Base-by-base conservation (phyloP, 2,888 invertebrate genomes). In the Eurois occulta region DNA sequence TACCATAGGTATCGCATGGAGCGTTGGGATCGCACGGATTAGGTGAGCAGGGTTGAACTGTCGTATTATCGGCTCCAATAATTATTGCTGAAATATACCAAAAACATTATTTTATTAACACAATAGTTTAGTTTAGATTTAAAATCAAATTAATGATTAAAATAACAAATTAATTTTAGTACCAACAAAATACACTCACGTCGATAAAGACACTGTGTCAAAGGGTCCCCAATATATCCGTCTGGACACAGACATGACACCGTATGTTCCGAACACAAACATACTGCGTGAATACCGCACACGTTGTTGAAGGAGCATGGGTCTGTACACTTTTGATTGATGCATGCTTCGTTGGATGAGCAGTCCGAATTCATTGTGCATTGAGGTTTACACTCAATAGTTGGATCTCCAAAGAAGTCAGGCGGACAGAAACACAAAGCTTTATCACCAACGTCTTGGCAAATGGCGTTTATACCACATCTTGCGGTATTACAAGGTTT, bases 361-460 rank as follows among this genome's bases (percentile, higher is more conserved):
- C 99, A 99, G 89, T 99, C 98, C 0, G 98, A 98, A 93, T 98
- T 98, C 89, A 98, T 97, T n/a, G 97, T 97, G 93, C 98, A 98
- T 95, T 98, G 98, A 41, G 98, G 98, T 91, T 97, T 97, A 92
- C 98, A 99, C 87, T 98, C 98, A 72, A 97, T 95, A 85, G 97
- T 97, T 6, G 99, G 98, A 95, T 99, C 98, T 18, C 99, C 99
- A 78, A 97, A 94, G 91, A 98, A 98, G 81, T 98, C 98, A 16
- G 98, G 97, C 67, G 98, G 95, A 91, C 99, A 99, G 0, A 98
- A 98, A 92, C 99, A 99, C 41, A 98, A 97, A 28, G 98, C 98
- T 87, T 97, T 96, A 78, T 97, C 97, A 68, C 97, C 97, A 71
- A 98, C 94, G 81, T 98, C 97, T 92, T 98, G 97, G 90, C 99